Base-by-base conservation (phyloP, 2,888 invertebrate genomes). In the Eilema caniola region DNA sequence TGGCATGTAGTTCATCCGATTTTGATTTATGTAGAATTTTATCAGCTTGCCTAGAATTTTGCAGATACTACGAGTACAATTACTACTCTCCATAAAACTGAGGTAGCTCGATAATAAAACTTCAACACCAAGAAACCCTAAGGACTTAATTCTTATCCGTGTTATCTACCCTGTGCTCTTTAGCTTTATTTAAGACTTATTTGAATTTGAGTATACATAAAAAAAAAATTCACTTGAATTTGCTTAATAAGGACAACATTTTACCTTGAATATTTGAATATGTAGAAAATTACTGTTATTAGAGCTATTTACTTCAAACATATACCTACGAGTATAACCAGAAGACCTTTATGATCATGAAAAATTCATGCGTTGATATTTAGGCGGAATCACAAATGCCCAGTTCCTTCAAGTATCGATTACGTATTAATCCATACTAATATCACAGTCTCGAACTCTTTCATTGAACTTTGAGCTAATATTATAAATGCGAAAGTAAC, bases 321-420 rank as follows among this genome's bases (percentile, higher is more conserved):
- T 79, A n/a, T n/a, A n/a, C n/a, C n/a, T n/a, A n/a, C n/a, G n/a
- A n/a, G 72, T 81, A 65, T 37, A 20, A 69, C 74, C 31, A 28
- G 31, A 33, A 70, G 72, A 72, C 72, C 77, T 75, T 72, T 72
- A 24, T 59, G 47, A 59, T 70, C 70, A 79, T 82, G 70, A 79
- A 80, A 82, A 71, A 80, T 79, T 82, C 73, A 80, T 60, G 47
- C 60, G 70, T 77, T 68, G 66, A 77, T 82, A 77, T 82, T 79
- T 72, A 70, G 37, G 11, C 64, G 25, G 25, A 62, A 24, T 53
- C 31, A 65, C 53, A 69, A 31, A 33, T 11, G 20, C 24, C 63
- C 31, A 69, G 28, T 63, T 41, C 16, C 11, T n/a, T 37, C 16
- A 41, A 59, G 24, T 66, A 41, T 28, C n/a, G 20, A 41, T 41